These are phyloP conservation scores for Sylvicapra grimmia DNA, from an alignment of 2,113 vertebrate genomes.

Conservation along the genomic window DNA sequence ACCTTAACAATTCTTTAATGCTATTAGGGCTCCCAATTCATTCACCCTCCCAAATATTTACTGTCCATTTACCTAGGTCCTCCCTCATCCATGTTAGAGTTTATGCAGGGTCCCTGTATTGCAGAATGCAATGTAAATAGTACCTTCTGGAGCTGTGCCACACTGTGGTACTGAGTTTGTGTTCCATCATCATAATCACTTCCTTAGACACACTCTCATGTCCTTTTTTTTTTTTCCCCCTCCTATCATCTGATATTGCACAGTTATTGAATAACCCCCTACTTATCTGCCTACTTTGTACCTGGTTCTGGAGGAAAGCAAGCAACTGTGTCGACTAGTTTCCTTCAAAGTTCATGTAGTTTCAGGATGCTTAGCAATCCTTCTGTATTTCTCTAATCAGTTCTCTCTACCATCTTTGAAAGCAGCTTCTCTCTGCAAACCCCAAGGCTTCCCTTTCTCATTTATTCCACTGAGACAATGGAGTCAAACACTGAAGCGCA, in stretches of 20 bases:
- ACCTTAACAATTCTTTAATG: not conserved
- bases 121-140: not conserved
- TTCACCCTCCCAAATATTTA: not conserved
- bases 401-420: not conserved
- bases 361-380: not conserved
- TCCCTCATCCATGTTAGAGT: not conserved
- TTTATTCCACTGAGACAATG: not conserved
- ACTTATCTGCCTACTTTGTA: not conserved
- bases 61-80: not conserved
- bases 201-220: not conserved
- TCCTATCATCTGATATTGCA: not conserved
- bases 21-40: not conserved
- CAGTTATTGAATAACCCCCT: not conserved
- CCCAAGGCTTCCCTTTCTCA: not conserved
- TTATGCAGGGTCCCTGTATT: not conserved
- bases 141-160: not conserved
- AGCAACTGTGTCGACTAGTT: not conserved
- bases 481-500: not conserved
- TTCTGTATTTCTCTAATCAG: not conserved
- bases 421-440: not conserved
- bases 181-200: not conserved
- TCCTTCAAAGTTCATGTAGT: not conserved
- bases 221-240: not conserved
- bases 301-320: not conserved
- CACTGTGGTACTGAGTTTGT: not conserved